Base-by-base conservation (phyloP, 2,113 vertebrate species). In the Phalacrocorax pelagicus region DNA sequence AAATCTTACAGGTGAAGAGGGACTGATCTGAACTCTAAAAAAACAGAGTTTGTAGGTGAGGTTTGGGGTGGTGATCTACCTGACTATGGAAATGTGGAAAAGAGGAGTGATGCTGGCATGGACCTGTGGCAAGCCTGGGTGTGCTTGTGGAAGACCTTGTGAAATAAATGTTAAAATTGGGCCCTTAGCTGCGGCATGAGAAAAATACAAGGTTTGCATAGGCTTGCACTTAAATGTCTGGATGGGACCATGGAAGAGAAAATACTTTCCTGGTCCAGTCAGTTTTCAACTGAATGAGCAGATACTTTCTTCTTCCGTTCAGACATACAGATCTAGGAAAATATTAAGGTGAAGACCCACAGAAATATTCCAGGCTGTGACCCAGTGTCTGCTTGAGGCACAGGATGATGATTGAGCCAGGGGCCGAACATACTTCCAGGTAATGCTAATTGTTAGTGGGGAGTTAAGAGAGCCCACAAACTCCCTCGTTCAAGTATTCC, bases 401-500 rank as follows among this genome's bases (percentile, higher is more conserved):
- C 13, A 29, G 42, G 62, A 67, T 42, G 26, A 55, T 34, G 57
- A 17, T 12, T 73, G 51, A 86, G 38, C 40, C 22, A 55, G 62
- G 51, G 29, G 11, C 18, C 93, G 85, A 77, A 51, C 32, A 12
- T 26, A 10, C 52, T 90, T 81, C 36, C 84, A 80, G 88, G 81
- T 92, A 58, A 78, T 65, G 46, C 44, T 83, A 54, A 42, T 51
- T 58, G 71, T 91, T 62, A 16, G 5, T 21, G 55, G 52, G 73
- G 74, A 89, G 57, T 57, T 58, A 72, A 74, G 69, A 36, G 90
- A 72, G 52, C 44, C 81, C 72, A 23, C 30, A 66, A 78, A 66
- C 74, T 92, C 87, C 62, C 78, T 88, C 94, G 83, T 70, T 92
- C 88, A 78, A 97, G 96, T 70, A 55, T 51, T 93, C 82, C 66